Evolutionary conservation across 2,888 invertebrate genomes (phyloP), one percentile per base, ranked within the genome.

Genomic region (Mongoloraphidia duomilia): DNA sequence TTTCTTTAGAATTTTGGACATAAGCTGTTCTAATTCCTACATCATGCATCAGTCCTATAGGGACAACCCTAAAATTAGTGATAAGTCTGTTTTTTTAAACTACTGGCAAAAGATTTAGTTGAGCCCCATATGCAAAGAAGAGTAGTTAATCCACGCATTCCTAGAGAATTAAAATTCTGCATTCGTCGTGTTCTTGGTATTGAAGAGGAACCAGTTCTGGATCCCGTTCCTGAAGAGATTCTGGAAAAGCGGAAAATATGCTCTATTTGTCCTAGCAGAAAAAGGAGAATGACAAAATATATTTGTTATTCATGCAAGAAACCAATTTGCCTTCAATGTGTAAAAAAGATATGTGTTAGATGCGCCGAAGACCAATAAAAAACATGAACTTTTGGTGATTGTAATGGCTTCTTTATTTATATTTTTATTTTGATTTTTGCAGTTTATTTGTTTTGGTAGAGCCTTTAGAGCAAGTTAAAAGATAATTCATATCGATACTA

Each of bases 61-160:
- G 46, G 42, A 52, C 34, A 52, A 45, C 38, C 34, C 38, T 17
- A 17, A 17, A 17, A 17, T 17, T 17, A 17, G 17, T 17, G 17
- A 36, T 50, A 50, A 50, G 52, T 40, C 38, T 36, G 43, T 9
- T 52, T 52, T 45, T 12, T 52, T 37, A 42, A 47, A 45, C 14
- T 45, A 34, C 45, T 52, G 26, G 50, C 50, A 36, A 13, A 41
- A 10, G 37, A 34, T 17, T 46, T 50, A 40, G 52, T 52, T 35
- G 26, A 50, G 10, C 49, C 53, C n/a, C 42, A 43, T 42, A 40
- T 51, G 34, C 46, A 51, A 47, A 47, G 44, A 9, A 41, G 50
- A 33, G 53, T 51, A 26, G 52, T 53, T 34, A 54, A 51, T 51
- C 44, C 50, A 38, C 42, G 50, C 46, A 46, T 53, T 49, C 54